A percentile compares a stretch with the other conserved stretches of the same genome.
Evolutionary conservation across 2,797 vertebrate species (phyloP).

Genomic region (Tapirus indicus): DNA sequence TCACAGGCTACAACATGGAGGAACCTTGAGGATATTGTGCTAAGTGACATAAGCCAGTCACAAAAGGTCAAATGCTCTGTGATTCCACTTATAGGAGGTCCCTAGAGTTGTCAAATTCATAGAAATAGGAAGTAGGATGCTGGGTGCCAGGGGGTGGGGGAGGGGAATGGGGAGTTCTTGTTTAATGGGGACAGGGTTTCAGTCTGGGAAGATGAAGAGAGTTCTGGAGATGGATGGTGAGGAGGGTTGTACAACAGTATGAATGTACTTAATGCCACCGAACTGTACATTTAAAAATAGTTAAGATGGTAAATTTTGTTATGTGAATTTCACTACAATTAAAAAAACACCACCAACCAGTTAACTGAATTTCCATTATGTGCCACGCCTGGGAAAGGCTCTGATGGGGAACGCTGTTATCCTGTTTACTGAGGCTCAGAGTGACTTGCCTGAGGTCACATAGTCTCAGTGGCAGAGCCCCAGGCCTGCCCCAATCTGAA

Average conservation of each 20-base stretch:
- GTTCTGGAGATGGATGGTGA: background rate
- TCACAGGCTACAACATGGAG: too few relatives aligned
- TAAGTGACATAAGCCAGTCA: background rate
- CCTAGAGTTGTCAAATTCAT: background rate
- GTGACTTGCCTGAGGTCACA: too few relatives aligned
- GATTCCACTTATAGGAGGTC: background rate
- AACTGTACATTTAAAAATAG: background rate
- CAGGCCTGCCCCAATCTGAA: rapidly evolving
- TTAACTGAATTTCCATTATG: background rate
- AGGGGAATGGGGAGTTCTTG: too few relatives aligned
- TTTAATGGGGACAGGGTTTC: background rate
- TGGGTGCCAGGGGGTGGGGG: background rate
- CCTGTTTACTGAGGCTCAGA: background rate
- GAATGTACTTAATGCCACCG: background rate
- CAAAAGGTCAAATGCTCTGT: background rate
- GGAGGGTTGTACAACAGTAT: background rate
- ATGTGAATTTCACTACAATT: background rate
- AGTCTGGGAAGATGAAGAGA: background rate
- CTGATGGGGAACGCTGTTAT: background rate
- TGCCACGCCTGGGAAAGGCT: background rate
- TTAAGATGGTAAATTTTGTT: background rate
- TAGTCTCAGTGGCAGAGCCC: background rate
- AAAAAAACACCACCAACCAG: background rate
- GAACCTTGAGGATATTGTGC: background rate
- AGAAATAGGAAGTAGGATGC: background rate